A percentile compares a stretch with the other conserved stretches of the same genome.
Evolutionary conservation across 2,113 vertebrate species (phyloP).

Genomic region (Leiothrix lutea): DNA sequence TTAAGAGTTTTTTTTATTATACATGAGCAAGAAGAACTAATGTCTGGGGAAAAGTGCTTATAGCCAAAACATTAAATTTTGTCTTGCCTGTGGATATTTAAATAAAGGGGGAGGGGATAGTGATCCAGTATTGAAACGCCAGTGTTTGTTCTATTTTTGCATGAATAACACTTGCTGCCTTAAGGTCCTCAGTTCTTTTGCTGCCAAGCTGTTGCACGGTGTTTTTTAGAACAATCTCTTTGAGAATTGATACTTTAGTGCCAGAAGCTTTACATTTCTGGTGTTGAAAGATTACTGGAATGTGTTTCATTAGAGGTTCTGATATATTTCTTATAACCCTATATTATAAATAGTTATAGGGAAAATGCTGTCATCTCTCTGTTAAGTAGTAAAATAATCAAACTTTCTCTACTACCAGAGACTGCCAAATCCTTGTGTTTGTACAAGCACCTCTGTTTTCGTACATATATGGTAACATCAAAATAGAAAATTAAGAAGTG

Average conservation of each 20-base stretch:
- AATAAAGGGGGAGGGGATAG: slow-evolving; percentile 36
- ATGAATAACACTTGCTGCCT: slow-evolving; percentile 70
- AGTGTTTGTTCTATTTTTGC: slow-evolving; percentile 70
- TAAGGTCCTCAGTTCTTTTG: slow-evolving; percentile 58
- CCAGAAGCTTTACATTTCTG: slow-evolving; percentile 68
- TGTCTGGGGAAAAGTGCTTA: slow-evolving; percentile 40
- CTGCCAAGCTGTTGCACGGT: slow-evolving; percentile 69
- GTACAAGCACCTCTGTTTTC: not conserved
- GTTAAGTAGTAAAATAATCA: slow-evolving; percentile 1
- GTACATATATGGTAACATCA: not conserved
- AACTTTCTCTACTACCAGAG: not conserved
- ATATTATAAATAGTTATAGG: not conserved
- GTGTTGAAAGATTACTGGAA: slow-evolving; percentile 64
- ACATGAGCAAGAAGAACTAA: slow-evolving; percentile 40
- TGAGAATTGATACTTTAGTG: slow-evolving; percentile 58
- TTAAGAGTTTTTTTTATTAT: slow-evolving; percentile 46
- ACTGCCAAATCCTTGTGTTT: not conserved
- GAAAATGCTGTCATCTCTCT: slow-evolving; percentile 15
- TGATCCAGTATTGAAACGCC: slow-evolving; percentile 60
- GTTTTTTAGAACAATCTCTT: slow-evolving; percentile 64
- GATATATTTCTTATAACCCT: not conserved
- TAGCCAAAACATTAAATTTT: slow-evolving; percentile 61
- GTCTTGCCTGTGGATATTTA: slow-evolving; percentile 52
- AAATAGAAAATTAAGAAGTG: not conserved
- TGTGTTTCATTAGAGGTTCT: slow-evolving; percentile 33